A percentile compares a stretch with the other conserved stretches of the same genome.
phyloP scores from a whole-genome alignment of 1,140 invertebrate genomes.

The Aradophagus sp. region DNA sequence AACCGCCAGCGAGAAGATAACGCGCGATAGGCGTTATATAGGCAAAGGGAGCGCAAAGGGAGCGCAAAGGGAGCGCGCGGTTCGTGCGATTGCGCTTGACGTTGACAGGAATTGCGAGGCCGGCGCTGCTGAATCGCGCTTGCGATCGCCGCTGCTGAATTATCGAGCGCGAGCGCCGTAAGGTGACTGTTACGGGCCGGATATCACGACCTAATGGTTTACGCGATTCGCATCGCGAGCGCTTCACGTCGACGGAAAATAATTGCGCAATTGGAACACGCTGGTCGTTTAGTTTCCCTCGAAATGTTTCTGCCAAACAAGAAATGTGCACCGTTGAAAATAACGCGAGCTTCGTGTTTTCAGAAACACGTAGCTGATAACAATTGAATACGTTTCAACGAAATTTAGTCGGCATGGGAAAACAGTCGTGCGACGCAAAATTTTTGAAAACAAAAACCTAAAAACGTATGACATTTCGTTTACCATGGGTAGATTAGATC shows the following conservation, averaged over 20 bases:
- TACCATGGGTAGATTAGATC: too few relatives aligned
- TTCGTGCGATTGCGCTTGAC: slow-evolving; percentile 34
- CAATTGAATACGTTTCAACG: too few relatives aligned
- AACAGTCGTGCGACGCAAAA: too few relatives aligned
- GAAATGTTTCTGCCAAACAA: too few relatives aligned
- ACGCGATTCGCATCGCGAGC: slow-evolving; percentile 13
- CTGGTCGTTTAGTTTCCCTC: neutral
- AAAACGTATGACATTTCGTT: too few relatives aligned
- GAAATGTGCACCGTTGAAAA: too few relatives aligned
- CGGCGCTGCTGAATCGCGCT: slow-evolving; percentile 16
- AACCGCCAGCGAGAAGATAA: slow-evolving; percentile 32
- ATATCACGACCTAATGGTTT: slow-evolving; percentile 26
- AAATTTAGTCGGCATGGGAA: too few relatives aligned
- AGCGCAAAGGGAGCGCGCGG: slow-evolving; percentile 16
- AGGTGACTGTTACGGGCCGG: slow-evolving; percentile 24
- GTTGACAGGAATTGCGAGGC: slow-evolving; percentile 37
- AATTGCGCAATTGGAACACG: slow-evolving; percentile 7
- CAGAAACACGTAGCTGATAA: too few relatives aligned
- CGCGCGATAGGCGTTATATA: slow-evolving; percentile 32
- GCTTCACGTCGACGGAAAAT: slow-evolving; percentile 7
- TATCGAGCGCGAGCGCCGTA: slow-evolving; percentile 8
- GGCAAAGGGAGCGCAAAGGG: slow-evolving; percentile 27
- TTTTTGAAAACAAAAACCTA: too few relatives aligned
- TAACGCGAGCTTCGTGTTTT: too few relatives aligned
- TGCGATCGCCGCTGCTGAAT: slow-evolving; percentile 9